Evolutionary conservation across 2,888 invertebrate species (phyloP).

Genomic region (Ectobius pallidus): DNA sequence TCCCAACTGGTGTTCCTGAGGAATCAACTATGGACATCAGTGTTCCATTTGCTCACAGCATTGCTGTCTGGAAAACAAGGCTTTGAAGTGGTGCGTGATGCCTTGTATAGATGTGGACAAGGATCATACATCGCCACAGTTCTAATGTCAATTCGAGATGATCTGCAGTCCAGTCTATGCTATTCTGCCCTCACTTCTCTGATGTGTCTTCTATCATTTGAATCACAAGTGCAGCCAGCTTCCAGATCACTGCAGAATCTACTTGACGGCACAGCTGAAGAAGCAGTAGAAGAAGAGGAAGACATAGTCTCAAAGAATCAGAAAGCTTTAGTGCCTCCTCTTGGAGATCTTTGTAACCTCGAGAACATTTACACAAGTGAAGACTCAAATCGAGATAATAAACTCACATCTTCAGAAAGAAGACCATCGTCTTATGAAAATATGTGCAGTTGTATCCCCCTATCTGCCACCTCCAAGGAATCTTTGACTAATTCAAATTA

Average conservation of each 20-base stretch:
- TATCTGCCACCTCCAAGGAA: too few relatives aligned
- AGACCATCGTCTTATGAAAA: too few relatives aligned
- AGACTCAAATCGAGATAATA: background rate
- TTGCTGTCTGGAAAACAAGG: constrained; percentile 48
- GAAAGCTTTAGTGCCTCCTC: background rate
- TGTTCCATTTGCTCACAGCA: constrained; percentile 56
- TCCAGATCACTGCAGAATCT: constrained; percentile 25
- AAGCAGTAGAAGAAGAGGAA: background rate
- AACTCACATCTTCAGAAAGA: too few relatives aligned
- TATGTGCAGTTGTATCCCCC: too few relatives aligned
- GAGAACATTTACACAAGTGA: background rate
- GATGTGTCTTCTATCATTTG: constrained; percentile 49
- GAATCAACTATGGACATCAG: constrained; percentile 58
- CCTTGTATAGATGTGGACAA: constrained; percentile 48
- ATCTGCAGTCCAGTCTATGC: constrained; percentile 48
- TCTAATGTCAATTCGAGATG: constrained; percentile 47
- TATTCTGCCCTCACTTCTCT: constrained; percentile 51
- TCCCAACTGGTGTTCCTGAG: constrained; percentile 55
- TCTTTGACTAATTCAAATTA: too few relatives aligned
- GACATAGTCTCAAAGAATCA: background rate
- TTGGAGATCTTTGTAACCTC: too few relatives aligned
- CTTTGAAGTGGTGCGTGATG: constrained; percentile 48
- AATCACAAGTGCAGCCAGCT: background rate
- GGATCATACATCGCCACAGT: constrained; percentile 48
- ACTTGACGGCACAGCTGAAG: constrained; percentile 12